A percentile compares a stretch with the other conserved stretches of the same genome.
Evolutionary conservation across 2,113 vertebrate genomes (phyloP).

Genomic region (Rhegmatorhina hoffmannsi): DNA sequence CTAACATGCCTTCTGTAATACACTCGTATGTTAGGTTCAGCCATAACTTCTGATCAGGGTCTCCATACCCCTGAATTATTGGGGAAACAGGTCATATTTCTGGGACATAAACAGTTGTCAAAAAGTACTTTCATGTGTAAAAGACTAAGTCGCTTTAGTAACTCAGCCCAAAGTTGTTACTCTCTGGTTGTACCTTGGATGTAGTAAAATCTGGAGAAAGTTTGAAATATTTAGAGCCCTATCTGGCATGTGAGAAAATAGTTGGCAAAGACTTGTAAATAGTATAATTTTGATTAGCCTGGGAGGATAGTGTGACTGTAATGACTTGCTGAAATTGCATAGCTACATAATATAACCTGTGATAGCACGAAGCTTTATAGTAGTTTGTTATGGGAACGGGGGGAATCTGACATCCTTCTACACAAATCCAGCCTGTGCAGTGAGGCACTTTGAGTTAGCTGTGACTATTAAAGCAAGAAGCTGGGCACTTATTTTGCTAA

Average conservation of each 20-base stretch:
- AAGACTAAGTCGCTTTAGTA: background rate
- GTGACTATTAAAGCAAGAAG: background rate
- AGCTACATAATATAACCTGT: background rate
- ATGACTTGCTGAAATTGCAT: conserved; percentile 11
- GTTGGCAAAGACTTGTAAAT: background rate
- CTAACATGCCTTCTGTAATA: background rate
- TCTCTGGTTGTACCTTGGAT: background rate
- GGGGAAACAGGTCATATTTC: background rate
- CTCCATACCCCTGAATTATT: background rate
- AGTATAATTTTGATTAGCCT: background rate
- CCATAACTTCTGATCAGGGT: background rate
- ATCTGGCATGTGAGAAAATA: background rate
- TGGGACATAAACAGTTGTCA: background rate
- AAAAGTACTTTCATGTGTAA: background rate
- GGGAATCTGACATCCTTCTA: background rate
- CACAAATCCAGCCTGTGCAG: background rate
- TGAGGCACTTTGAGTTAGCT: background rate
- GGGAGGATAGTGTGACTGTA: background rate
- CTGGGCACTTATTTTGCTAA: background rate
- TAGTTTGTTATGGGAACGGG: background rate
- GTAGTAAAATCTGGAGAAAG: background rate
- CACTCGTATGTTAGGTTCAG: background rate
- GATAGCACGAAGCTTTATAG: background rate
- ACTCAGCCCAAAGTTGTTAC: background rate
- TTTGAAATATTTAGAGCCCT: background rate